phyloP scores from a whole-genome alignment of 2,113 vertebrate species.

The Phrynocephalus versicolor region DNA sequence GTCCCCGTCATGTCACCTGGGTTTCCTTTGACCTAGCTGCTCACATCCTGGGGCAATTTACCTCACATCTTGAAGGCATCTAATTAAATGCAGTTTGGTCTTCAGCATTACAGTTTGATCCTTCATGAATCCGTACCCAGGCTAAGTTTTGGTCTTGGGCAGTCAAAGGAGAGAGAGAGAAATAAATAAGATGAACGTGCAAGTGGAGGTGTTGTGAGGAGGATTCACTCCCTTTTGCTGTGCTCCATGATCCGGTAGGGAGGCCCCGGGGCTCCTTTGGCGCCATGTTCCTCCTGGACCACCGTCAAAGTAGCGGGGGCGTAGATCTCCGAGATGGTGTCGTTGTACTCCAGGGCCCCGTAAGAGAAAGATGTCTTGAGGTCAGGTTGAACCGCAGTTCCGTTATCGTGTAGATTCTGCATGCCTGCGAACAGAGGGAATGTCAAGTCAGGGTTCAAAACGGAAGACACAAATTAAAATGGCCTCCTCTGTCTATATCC shows the following conservation, averaged over 20 bases:
- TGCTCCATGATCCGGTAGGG: conserved; percentile 71
- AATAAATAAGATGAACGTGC: conserved; percentile 53
- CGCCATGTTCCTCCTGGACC: conserved; percentile 75
- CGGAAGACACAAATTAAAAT: not conserved
- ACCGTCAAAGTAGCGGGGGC: conserved; percentile 77
- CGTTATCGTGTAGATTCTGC: conserved; percentile 90
- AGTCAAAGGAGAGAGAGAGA: not conserved
- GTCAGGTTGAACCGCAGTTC: conserved; percentile 85
- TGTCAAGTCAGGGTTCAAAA: conserved; percentile 28
- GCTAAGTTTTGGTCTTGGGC: conserved; percentile 27
- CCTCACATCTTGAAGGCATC: not conserved
- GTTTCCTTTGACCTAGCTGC: not conserved
- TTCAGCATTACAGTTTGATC: conserved; percentile 47
- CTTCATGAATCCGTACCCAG: not conserved
- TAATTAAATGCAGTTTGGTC: not conserved
- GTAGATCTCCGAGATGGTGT: conserved; percentile 77
- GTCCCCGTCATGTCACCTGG: not conserved
- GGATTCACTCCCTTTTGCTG: conserved; percentile 79
- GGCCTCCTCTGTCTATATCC: not conserved
- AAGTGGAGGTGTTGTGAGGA: not conserved
- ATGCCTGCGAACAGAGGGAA: conserved; percentile 76
- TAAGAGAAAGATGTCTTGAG: conserved; percentile 92
- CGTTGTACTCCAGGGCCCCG: conserved; percentile 89
- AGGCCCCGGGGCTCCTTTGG: conserved; percentile 55
- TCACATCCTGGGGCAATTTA: not conserved